These are phyloP conservation scores for Aramus guarauna DNA, from an alignment of 2,113 vertebrate genomes.

Conservation along the genomic window DNA sequence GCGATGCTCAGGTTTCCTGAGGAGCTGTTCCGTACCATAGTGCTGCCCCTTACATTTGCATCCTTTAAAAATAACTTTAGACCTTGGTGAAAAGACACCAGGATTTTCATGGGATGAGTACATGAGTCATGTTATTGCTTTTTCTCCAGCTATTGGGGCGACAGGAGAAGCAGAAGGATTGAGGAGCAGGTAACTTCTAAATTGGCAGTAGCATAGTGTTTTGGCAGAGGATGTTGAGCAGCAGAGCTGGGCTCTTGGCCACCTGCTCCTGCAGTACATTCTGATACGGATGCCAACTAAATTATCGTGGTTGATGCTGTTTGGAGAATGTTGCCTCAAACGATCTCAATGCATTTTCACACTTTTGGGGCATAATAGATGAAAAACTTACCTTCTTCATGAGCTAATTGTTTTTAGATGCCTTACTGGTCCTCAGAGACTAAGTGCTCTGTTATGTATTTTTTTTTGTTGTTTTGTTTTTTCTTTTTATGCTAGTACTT, in stretches of 20 bases:
- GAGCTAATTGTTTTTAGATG: neutral
- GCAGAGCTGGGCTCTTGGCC: neutral
- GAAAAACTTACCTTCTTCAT: neutral
- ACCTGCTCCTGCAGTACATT: neutral
- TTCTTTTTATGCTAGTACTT: neutral
- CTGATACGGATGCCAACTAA: neutral
- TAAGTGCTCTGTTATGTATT: neutral
- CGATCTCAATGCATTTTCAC: neutral
- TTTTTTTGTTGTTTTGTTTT: too few relatives aligned
- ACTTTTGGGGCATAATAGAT: neutral
- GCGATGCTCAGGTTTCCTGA: rapidly evolving
- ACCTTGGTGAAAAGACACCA: too few relatives aligned
- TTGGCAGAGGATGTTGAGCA: neutral
- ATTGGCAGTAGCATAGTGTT: neutral
- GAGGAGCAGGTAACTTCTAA: neutral
- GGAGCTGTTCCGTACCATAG: neutral
- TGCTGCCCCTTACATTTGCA: neutral
- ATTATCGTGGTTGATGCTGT: neutral
- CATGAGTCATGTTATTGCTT: neutral
- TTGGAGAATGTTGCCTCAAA: neutral
- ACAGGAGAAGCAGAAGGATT: neutral
- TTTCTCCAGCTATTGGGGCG: neutral
- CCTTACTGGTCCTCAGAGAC: neutral
- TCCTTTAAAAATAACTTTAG: neutral
- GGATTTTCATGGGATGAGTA: neutral